Evolutionary conservation across 2,797 vertebrate genomes (phyloP).

Genomic region (Apodemus agrarius): DNA sequence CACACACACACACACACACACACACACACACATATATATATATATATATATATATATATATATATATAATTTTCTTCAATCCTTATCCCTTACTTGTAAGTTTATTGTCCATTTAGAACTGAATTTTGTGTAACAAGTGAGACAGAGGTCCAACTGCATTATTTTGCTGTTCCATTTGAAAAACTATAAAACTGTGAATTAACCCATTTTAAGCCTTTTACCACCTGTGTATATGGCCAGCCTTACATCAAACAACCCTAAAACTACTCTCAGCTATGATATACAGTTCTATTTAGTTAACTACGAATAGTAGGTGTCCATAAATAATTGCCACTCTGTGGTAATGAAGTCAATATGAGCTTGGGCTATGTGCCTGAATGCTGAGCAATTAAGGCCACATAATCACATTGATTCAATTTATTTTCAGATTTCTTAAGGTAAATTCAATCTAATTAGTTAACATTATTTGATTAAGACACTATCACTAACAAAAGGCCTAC

Average conservation of each 20-base stretch:
- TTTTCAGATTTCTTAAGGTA: conserved; percentile 43
- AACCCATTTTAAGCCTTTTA: not conserved
- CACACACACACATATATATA: not conserved
- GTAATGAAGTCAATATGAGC: not conserved
- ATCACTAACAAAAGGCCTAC: not conserved
- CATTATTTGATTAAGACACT: conserved; percentile 41
- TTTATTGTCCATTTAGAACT: not conserved
- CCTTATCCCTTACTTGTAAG: not conserved
- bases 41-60: not conserved
- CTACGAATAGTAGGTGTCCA: not conserved
- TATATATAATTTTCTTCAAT: not conserved
- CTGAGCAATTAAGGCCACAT: conserved; percentile 13
- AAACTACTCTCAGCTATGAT: not conserved
- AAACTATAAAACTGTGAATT: not conserved
- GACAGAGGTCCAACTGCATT: not conserved
- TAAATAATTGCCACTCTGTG: not conserved
- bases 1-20: not conserved
- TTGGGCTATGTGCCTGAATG: not conserved
- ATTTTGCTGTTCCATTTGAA: conserved; percentile 2
- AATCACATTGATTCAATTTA: conserved; percentile 40
- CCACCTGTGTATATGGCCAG: not conserved
- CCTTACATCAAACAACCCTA: not conserved
- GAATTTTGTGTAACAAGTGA: not conserved
- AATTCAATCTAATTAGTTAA: conserved; percentile 33
- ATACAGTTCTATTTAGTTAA: conserved; percentile 3